phyloP scores from a whole-genome alignment of 1,140 invertebrate genomes.

The Zelostemma sp. region DNA sequence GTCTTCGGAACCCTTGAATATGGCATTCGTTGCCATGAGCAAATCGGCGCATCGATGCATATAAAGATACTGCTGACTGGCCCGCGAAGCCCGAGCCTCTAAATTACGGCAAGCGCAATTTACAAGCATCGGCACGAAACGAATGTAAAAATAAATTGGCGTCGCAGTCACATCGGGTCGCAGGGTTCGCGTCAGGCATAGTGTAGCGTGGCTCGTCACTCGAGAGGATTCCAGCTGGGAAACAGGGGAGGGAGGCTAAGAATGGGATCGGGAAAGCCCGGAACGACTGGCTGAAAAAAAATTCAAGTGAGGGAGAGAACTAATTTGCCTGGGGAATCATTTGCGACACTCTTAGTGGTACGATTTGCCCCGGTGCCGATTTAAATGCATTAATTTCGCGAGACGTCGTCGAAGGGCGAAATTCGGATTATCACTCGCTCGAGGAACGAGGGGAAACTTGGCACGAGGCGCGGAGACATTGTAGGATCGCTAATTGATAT shows the following conservation, averaged over 20 bases:
- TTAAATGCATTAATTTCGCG: conserved; percentile 43
- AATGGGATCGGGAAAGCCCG: conserved; percentile 13
- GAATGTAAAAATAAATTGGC: conserved; percentile 65
- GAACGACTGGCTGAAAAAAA: background rate
- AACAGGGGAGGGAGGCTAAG: no score
- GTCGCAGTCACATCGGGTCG: conserved; percentile 45
- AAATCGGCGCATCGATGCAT: conserved; percentile 22
- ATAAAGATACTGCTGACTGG: conserved; percentile 50
- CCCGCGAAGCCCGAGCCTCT: conserved; percentile 44
- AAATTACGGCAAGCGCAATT: conserved; percentile 64
- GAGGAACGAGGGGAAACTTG: conserved; percentile 33
- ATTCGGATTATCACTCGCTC: conserved; percentile 40
- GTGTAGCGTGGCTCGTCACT: conserved; percentile 41
- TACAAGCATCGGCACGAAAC: conserved; percentile 59
- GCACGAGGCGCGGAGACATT: conserved; percentile 27
- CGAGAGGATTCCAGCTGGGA: conserved; percentile 32
- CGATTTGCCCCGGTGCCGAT: conserved; percentile 35
- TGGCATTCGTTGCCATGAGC: conserved; percentile 6
- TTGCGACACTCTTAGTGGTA: conserved; percentile 11
- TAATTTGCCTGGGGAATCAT: conserved; percentile 5
- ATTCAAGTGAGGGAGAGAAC: conserved; percentile 6
- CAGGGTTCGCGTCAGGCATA: conserved; percentile 37
- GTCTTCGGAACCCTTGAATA: conserved; percentile 5
- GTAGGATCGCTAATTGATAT: conserved; percentile 40
- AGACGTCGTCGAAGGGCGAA: conserved; percentile 26